These are phyloP conservation scores for Aproaerema taeniolella DNA, from an alignment of 2,888 invertebrate species.

Conservation along the genomic window DNA sequence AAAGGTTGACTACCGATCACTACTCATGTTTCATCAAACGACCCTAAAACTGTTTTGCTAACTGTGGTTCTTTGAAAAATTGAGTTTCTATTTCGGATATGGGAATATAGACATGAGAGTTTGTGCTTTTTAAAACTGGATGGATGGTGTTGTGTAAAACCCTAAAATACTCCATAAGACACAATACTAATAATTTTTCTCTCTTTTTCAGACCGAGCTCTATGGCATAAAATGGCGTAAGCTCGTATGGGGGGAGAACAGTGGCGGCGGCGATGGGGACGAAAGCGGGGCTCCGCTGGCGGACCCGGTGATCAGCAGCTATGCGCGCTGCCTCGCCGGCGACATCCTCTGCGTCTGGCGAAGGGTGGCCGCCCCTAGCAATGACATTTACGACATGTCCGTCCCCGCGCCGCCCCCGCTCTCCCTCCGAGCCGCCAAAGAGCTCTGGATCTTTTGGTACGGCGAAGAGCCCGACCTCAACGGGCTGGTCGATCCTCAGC, in stretches of 20 bases:
- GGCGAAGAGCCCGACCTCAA: constrained; percentile 96
- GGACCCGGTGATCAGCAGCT: constrained; percentile 94
- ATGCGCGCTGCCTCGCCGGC: constrained; percentile 92
- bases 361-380: constrained; percentile 81
- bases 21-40: too few relatives aligned
- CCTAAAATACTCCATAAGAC: too few relatives aligned
- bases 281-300: constrained; percentile 84
- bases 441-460: constrained; percentile 99
- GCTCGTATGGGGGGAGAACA: constrained; percentile 87
- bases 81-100: too few relatives aligned
- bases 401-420: constrained; percentile 80
- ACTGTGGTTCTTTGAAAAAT: too few relatives aligned
- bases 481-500: constrained; percentile 89
- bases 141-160: too few relatives aligned
- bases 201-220: constrained; percentile 93
- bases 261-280: constrained; percentile 60
- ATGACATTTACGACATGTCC: constrained; percentile 71
- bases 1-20: too few relatives aligned
- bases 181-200: too few relatives aligned
- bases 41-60: too few relatives aligned
- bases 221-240: constrained; percentile 99
- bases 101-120: too few relatives aligned
- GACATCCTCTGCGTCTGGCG: constrained; percentile 99
- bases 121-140: too few relatives aligned
- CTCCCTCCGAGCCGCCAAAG: constrained; percentile 92